Evolutionary conservation across 2,797 vertebrate species (phyloP), one percentile per base, ranked within the genome.

Genomic region (Premnoplex brunnescens): DNA sequence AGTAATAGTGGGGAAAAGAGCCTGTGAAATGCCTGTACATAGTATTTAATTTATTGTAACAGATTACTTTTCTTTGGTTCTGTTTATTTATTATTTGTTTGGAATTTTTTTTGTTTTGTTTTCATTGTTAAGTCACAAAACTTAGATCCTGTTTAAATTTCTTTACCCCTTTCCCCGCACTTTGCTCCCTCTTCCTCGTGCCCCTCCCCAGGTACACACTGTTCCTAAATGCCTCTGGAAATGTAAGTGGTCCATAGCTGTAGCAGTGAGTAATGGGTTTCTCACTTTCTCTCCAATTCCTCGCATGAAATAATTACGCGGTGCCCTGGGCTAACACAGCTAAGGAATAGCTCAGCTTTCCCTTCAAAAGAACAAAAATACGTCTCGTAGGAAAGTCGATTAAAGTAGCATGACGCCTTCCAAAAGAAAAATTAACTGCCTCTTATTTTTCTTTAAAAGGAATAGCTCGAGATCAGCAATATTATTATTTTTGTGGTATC

Each of bases 1-100:
- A 95, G 97, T 96, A 96, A 92, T 93, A 94, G 97, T 91, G 97
- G 98, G 96, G 91, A 95, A 96, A 97, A 97, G 97, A 98, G 96
- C 97, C 97, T 98, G 97, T 98, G 96, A 98, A 97, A 98, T 96
- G 96, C 97, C 93, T 98, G 97, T 98, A 98, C 77, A 98, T 98
- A 98, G 91, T 97, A 97, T 96, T 95, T 97, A 97, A 97, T 97
- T 98, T 97, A 97, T 94, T 97, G 97, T 97, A 97, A 96, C 74
- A 91, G 76, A 89, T 88, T 94, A 86, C 82, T 97, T 97, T 95
- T 36, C 30, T 91, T 93, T 76, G 56, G 56, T 85, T 95, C 77
- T 4, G 56, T 96, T 96, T 87, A 68, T 59, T 93, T 89, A 85
- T 76, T 82, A 69, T 81, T 96, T 83, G 90, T 96, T 96, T 36